Evolutionary conservation across 2,797 vertebrate species (phyloP).

Genomic region (Apodemus agrarius): DNA sequence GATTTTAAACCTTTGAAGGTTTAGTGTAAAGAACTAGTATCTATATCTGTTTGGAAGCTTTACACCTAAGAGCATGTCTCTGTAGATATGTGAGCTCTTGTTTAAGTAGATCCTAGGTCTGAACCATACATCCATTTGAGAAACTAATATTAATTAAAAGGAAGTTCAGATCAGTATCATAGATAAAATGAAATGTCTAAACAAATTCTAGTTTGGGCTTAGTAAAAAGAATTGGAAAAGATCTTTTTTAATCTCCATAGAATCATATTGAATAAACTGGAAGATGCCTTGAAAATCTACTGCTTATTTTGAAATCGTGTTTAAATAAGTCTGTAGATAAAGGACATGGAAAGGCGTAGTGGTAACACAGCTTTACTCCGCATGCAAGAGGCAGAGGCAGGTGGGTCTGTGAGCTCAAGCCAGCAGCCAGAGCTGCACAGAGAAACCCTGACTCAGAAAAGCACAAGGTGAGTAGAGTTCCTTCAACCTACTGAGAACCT

Average conservation of each 20-base stretch:
- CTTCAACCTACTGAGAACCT: conserved; percentile 48
- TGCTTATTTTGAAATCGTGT: conserved; percentile 8
- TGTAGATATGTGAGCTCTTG: conserved; percentile 19
- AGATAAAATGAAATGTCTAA: conserved; percentile 28
- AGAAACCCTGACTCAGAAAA: not conserved
- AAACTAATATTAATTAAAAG: conserved; percentile 47
- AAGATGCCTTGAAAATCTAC: conserved; percentile 26
- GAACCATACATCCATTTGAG: conserved; percentile 47
- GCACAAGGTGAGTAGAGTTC: not conserved
- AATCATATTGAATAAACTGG: conserved; percentile 21
- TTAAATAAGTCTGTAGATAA: conserved; percentile 15
- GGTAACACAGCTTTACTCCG: not conserved
- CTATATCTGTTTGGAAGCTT: conserved; percentile 55
- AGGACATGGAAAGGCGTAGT: not conserved
- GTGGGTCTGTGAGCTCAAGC: not conserved
- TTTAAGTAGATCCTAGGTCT: conserved; percentile 6
- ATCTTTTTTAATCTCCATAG: conserved; percentile 17
- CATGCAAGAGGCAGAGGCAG: not conserved
- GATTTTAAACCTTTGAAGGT: conserved; percentile 64
- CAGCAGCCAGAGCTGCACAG: not conserved
- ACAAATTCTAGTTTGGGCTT: conserved; percentile 44
- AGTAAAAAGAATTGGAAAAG: conserved; percentile 39
- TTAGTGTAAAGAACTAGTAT: conserved; percentile 38
- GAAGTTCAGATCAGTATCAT: conserved; percentile 24
- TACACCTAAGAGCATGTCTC: conserved; percentile 8